Percentiles rank a stretch among this genome's conserved stretches.
These are phyloP conservation scores for Camelus dromedarius DNA, from an alignment of 2,113 vertebrate species.

Conservation along the genomic window DNA sequence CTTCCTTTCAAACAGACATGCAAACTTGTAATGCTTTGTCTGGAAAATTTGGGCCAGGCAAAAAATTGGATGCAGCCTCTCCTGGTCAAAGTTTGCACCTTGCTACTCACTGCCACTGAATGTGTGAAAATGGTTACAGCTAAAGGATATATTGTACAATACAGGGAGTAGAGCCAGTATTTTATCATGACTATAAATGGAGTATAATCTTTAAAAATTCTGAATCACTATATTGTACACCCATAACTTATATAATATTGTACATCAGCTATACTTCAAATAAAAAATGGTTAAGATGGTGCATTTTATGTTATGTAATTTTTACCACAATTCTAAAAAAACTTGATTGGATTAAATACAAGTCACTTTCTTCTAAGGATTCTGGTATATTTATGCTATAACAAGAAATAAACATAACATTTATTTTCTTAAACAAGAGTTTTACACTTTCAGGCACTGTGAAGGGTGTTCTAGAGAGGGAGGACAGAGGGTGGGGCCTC, in stretches of 20 bases:
- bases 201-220: too few species aligned
- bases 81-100: not conserved
- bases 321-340: not conserved
- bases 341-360: not conserved
- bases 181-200: too few species aligned
- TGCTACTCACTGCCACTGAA: not conserved
- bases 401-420: not conserved
- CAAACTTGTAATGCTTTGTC: not conserved
- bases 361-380: not conserved
- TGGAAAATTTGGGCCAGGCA: not conserved
- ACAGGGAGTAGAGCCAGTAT: too few species aligned
- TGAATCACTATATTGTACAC: too few species aligned
- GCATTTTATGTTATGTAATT: not conserved
- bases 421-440: not conserved
- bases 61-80: not conserved
- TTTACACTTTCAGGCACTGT: not conserved
- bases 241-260: too few species aligned
- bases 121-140: too few species aligned
- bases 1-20: not conserved
- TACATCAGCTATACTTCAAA: not conserved
- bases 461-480: not conserved
- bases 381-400: not conserved
- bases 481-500: rapidly evolving
- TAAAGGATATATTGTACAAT: too few species aligned
- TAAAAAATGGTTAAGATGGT: not conserved